Conservation (phyloP, 1,140 invertebrate species). For the Drosophila funebris region DNA sequence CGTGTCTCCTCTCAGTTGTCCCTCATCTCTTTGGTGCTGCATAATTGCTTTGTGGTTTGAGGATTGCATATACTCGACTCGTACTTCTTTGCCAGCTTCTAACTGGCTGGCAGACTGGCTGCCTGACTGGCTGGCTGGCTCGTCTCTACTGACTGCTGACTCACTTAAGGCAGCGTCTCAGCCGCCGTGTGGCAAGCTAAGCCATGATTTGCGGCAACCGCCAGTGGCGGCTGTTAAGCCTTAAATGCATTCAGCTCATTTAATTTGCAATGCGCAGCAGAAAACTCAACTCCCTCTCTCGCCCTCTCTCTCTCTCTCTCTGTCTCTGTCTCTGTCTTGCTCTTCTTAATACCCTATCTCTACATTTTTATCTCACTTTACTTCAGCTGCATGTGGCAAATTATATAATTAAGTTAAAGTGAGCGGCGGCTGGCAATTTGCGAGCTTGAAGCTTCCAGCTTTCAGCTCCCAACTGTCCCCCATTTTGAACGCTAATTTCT, state of each 20-base stretch:
- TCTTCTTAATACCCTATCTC: slow-evolving; percentile 4
- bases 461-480: slow-evolving; percentile 40
- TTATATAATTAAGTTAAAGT: slow-evolving; percentile 83
- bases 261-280: slow-evolving; percentile 64
- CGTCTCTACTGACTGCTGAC: slow-evolving; percentile 53
- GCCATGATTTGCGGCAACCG: slow-evolving; percentile 66
- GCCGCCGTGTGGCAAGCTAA: slow-evolving; percentile 46
- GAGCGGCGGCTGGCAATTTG: slow-evolving; percentile 69
- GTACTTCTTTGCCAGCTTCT: slow-evolving; percentile 39
- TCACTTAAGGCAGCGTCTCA: slow-evolving; percentile 59
- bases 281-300: slow-evolving; percentile 29
- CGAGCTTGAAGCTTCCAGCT: slow-evolving; percentile 37
- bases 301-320: neutral
- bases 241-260: slow-evolving; percentile 80
- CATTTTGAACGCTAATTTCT: slow-evolving; percentile 73
- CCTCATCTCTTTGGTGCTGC: slow-evolving; percentile 39
- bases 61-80: slow-evolving; percentile 57
- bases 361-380: slow-evolving; percentile 24
- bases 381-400: slow-evolving; percentile 32
- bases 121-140: neutral
- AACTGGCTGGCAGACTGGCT: slow-evolving; percentile 3
- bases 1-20: neutral
- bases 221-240: slow-evolving; percentile 41
- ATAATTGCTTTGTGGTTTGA: slow-evolving; percentile 80
- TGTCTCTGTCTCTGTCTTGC: slow-evolving; percentile 19